phyloP scores from a whole-genome alignment of 2,797 vertebrate species.

The Halcyon leucocephala region DNA sequence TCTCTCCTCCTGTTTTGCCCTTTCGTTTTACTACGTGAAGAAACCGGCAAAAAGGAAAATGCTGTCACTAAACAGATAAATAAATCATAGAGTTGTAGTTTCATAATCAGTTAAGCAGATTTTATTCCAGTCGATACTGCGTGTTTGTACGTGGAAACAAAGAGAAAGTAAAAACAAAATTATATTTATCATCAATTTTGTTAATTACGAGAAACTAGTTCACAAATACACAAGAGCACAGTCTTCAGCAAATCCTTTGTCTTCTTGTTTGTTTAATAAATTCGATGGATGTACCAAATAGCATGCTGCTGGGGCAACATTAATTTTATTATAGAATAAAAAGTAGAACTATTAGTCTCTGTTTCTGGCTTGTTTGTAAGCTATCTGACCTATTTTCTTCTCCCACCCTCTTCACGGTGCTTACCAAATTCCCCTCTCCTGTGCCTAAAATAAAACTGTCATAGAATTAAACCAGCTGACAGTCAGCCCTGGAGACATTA shows the following conservation, averaged over 20 bases:
- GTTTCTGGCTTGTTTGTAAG: conserved; percentile 62
- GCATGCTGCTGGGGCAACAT: conserved; percentile 64
- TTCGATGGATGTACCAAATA: conserved; percentile 67
- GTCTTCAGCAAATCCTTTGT: conserved; percentile 62
- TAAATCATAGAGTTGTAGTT: conserved; percentile 28
- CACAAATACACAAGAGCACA: conserved; percentile 53
- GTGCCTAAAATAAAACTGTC: background rate
- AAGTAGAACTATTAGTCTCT: conserved; percentile 59
- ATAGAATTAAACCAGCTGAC: conserved; percentile 48
- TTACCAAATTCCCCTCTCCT: conserved; percentile 25
- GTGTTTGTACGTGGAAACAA: background rate
- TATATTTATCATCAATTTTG: conserved; percentile 49
- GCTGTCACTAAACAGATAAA: conserved; percentile 23
- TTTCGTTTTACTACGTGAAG: background rate
- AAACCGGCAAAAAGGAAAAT: conserved; percentile 4
- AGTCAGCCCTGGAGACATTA: conserved; percentile 41
- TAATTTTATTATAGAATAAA: conserved; percentile 71
- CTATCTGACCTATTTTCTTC: conserved; percentile 61
- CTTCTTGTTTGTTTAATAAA: conserved; percentile 71
- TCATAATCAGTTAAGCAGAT: conserved; percentile 46
- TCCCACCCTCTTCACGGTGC: background rate
- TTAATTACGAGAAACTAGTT: conserved; percentile 63
- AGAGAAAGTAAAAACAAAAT: conserved; percentile 52
- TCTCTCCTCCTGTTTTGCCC: conserved; percentile 1
- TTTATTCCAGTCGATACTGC: conserved; percentile 3